Conservation (phyloP, 2,888 invertebrate genomes). For the Ctenicera cuprea region DNA sequence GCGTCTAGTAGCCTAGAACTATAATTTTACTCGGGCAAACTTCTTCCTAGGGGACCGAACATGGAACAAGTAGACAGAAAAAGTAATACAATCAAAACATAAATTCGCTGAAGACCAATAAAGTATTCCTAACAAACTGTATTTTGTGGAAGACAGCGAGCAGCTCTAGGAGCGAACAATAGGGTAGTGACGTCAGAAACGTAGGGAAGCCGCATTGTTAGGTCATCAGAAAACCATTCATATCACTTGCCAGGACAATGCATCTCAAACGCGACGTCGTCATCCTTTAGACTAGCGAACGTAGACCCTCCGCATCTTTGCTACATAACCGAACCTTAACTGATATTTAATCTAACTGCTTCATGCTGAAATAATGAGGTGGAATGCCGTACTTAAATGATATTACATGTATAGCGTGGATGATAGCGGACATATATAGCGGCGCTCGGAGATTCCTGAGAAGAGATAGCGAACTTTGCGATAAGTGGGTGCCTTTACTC, state of each 20-base stretch:
- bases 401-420: conserved; percentile 39
- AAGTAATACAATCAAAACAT: conserved; percentile 50
- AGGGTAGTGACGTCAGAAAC: conserved; percentile 52
- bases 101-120: conserved; percentile 49
- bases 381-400: conserved; percentile 34
- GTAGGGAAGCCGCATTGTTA: conserved; percentile 59
- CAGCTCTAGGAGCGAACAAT: conserved; percentile 50
- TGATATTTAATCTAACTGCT: conserved; percentile 45
- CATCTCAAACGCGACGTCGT: conserved; percentile 53
- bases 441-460: conserved; percentile 23
- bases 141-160: conserved; percentile 45
- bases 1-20: too few relatives aligned
- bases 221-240: conserved; percentile 62
- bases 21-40: background rate
- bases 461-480: conserved; percentile 34
- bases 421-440: conserved; percentile 34
- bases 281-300: conserved; percentile 47
- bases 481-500: conserved; percentile 29
- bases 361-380: conserved; percentile 41
- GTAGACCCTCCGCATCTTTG: conserved; percentile 47
- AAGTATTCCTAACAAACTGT: conserved; percentile 46
- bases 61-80: conserved; percentile 33
- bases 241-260: conserved; percentile 60
- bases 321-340: conserved; percentile 33
- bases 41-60: conserved; percentile 22